Base-by-base conservation (phyloP, 1,140 invertebrate genomes). In the Lucilia sericata region DNA sequence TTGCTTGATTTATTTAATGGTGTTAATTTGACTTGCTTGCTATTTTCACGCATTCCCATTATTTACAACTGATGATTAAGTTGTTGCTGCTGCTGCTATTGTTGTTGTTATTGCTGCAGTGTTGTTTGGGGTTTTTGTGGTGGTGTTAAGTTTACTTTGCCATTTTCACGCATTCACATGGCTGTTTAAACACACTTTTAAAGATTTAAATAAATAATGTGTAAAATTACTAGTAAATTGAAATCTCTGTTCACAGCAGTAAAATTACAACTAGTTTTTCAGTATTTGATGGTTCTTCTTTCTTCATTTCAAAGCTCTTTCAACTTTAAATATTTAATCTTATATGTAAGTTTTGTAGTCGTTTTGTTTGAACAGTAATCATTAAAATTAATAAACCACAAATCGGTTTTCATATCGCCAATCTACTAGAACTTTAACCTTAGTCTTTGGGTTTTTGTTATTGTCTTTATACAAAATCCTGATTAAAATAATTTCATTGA, bases 401-500 rank as follows among this genome's bases (percentile, higher is more conserved):
- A 42, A 42, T 2, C 0, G 42, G 42, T 42, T 42, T 42, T 42
- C 42, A 42, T 42, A 42, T 42, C 42, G 42, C 42, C 42, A 42
- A 10, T 42, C 42, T 42, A 42, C 42, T 42, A 42, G 42, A 42
- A 42, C 42, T 42, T 42, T 42, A 42, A 42, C 10, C 42, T 42
- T 42, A 42, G 5, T 8, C 7, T 42, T 10, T 42, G 42, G 7
- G 5, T 42, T 10, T 42, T 55, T 14, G 5, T 55, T n/a, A 10
- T 55, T 55, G 51, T 55, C 13, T 55, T 14, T 55, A 17, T 1
- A 30, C 1, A 30, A 42, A 55, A n/a, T 55, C 51, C 51, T 55
- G 51, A 55, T 55, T 55, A 80, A n/a, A 80, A 80, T 80, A 36
- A 14, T 80, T 80, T 80, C 76, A 80, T 80, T 80, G 76, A 49